Percentiles rank a stretch among this genome's conserved stretches.
Evolutionary conservation across 2,797 vertebrate species (phyloP).

Genomic region (Danio kyathit): DNA sequence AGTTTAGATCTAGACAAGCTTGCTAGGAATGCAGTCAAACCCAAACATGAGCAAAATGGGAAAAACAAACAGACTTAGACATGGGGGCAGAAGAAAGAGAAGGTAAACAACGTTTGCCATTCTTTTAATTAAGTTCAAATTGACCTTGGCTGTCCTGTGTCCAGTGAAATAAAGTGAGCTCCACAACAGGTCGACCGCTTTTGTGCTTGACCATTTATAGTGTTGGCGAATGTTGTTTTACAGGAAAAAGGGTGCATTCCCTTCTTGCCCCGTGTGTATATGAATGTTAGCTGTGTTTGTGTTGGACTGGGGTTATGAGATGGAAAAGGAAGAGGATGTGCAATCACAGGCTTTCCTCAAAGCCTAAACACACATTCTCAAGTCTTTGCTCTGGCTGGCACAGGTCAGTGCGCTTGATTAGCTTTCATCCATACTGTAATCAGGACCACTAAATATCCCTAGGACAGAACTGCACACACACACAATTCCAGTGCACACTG

Average conservation of each 20-base stretch:
- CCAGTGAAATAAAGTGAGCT: conserved; percentile 29
- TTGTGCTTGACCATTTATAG: conserved; percentile 46
- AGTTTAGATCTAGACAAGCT: conserved; percentile 49
- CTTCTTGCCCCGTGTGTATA: conserved; percentile 43
- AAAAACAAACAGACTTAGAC: conserved; percentile 37
- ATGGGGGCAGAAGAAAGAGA: neutral
- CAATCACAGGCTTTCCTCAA: conserved; percentile 30
- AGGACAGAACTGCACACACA: conserved; percentile 59
- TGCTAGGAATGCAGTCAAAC: conserved; percentile 54
- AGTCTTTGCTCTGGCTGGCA: conserved; percentile 32
- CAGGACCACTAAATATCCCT: conserved; percentile 68
- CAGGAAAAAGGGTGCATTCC: conserved; percentile 44
- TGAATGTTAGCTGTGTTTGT: conserved; percentile 48
- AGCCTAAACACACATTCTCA: conserved; percentile 15
- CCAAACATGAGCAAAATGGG: conserved; percentile 46
- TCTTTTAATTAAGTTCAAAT: conserved; percentile 37
- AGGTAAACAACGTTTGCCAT: neutral
- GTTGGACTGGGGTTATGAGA: conserved; percentile 43
- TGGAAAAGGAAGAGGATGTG: conserved; percentile 24
- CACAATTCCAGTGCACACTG: conserved; percentile 19
- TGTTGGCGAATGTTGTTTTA: conserved; percentile 35
- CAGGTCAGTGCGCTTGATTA: conserved; percentile 38
- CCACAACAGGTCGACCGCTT: conserved; percentile 38
- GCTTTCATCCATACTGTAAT: conserved; percentile 51
- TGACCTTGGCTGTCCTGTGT: conserved; percentile 13